Conservation (phyloP, 2,888 invertebrate species). For the Psylliodes chrysocephalus region DNA sequence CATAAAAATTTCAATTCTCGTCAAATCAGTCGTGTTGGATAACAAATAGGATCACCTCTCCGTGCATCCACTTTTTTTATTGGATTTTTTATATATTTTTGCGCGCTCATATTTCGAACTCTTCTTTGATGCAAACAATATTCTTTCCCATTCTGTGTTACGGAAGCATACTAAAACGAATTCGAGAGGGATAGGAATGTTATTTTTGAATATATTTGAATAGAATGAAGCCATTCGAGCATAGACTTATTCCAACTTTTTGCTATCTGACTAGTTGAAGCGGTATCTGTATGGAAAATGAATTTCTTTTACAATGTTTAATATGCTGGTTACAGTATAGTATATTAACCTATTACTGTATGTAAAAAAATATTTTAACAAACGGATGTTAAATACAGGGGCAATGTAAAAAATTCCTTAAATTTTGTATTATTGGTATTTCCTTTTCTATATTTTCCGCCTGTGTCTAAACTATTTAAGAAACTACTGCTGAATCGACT, state of each 20-base stretch:
- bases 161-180: constrained; percentile 31
- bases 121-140: constrained; percentile 32
- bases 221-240: constrained; percentile 32
- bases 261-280: neutral
- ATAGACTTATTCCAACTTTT: constrained; percentile 30
- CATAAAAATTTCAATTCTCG: constrained; percentile 29
- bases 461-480: too few species aligned
- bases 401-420: too few species aligned
- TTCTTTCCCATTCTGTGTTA: constrained; percentile 28
- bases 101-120: constrained; percentile 30
- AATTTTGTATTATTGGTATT: too few species aligned
- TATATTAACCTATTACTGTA: too few species aligned
- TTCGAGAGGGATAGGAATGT: constrained; percentile 33
- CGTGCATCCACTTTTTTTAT: constrained; percentile 32
- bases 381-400: too few species aligned
- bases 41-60: constrained; percentile 38
- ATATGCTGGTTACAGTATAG: too few species aligned
- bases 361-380: too few species aligned
- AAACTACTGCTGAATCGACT: too few species aligned
- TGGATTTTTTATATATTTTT: constrained; percentile 32
- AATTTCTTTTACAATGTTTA: neutral
- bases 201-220: constrained; percentile 38
- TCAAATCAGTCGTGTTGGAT: constrained; percentile 33
- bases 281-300: neutral
- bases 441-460: too few species aligned